Conservation (phyloP, 2,888 invertebrate genomes). For the Drosophila atripex region DNA sequence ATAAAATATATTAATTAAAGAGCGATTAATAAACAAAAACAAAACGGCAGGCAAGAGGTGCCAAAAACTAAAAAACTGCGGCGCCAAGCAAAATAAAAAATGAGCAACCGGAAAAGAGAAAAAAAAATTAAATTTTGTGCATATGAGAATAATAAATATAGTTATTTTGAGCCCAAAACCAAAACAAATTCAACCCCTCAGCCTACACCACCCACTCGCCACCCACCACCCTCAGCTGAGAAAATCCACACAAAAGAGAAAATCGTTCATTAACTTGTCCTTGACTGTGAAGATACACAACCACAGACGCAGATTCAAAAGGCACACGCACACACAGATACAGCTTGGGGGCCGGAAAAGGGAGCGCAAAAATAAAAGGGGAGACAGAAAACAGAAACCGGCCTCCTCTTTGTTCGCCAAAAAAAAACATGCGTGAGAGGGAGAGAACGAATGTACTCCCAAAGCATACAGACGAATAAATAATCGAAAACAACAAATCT, state of each 20-base stretch:
- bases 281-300: slow-evolving; percentile 69
- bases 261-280: slow-evolving; percentile 79
- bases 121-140: neutral
- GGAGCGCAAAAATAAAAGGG: slow-evolving; percentile 17
- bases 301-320: slow-evolving; percentile 29
- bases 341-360: slow-evolving; percentile 16
- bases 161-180: slow-evolving; percentile 21
- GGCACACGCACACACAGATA: neutral
- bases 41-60: slow-evolving; percentile 23
- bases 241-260: slow-evolving; percentile 50
- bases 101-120: slow-evolving; percentile 16
- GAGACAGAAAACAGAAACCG: slow-evolving; percentile 56
- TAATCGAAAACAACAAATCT: slow-evolving; percentile 47
- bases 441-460: slow-evolving; percentile 45
- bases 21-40: slow-evolving; percentile 32
- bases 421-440: slow-evolving; percentile 66
- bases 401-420: slow-evolving; percentile 53
- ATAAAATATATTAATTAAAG: slow-evolving; percentile 33
- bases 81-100: slow-evolving; percentile 49
- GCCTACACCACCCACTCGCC: neutral
- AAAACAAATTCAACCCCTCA: slow-evolving; percentile 25
- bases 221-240: slow-evolving; percentile 12
- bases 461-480: slow-evolving; percentile 48
- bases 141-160: slow-evolving; percentile 16
- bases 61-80: slow-evolving; percentile 48